A percentile compares a stretch with the other conserved stretches of the same genome.
Evolutionary conservation across 2,797 vertebrate species (phyloP).

Genomic region (Poliocrania exsul): DNA sequence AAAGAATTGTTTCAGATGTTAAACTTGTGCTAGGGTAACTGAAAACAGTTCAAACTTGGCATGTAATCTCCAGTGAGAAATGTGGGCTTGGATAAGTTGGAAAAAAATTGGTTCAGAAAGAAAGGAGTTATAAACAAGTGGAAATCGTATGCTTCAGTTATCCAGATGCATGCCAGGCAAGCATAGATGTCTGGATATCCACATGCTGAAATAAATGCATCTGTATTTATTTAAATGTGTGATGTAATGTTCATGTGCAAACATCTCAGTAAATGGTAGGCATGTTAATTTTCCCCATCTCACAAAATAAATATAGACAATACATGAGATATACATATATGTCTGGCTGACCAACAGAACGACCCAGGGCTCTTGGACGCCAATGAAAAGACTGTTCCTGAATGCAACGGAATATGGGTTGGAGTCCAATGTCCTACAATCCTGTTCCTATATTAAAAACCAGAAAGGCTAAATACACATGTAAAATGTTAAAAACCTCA

Average conservation of each 20-base stretch:
- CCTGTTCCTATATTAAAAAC: constrained; percentile 33
- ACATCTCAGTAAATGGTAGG: constrained; percentile 70
- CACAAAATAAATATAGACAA: constrained; percentile 57
- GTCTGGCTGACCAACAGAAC: constrained; percentile 31
- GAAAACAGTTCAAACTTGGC: constrained; percentile 65
- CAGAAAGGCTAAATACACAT: constrained; percentile 55
- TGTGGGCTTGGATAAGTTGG: constrained; percentile 62
- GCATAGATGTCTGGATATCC: constrained; percentile 50
- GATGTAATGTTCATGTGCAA: constrained; percentile 71
- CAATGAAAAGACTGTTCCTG: background rate
- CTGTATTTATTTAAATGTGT: constrained; percentile 71
- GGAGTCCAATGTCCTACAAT: constrained; percentile 4
- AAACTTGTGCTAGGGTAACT: constrained; percentile 61
- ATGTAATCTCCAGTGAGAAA: constrained; percentile 62
- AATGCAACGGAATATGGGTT: background rate
- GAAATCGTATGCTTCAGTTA: constrained; percentile 62
- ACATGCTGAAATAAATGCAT: constrained; percentile 65
- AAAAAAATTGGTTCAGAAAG: constrained; percentile 69
- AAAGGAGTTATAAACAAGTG: constrained; percentile 72
- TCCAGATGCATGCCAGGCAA: constrained; percentile 69
- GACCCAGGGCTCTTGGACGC: constrained; percentile 11
- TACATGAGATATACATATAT: constrained; percentile 26
- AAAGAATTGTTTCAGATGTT: constrained; percentile 68
- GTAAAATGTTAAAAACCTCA: constrained; percentile 62
- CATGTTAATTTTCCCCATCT: constrained; percentile 67